Evolutionary conservation across 2,797 vertebrate genomes (phyloP), one percentile per base, ranked within the genome.

Genomic region (Phrynocephalus forsythii): DNA sequence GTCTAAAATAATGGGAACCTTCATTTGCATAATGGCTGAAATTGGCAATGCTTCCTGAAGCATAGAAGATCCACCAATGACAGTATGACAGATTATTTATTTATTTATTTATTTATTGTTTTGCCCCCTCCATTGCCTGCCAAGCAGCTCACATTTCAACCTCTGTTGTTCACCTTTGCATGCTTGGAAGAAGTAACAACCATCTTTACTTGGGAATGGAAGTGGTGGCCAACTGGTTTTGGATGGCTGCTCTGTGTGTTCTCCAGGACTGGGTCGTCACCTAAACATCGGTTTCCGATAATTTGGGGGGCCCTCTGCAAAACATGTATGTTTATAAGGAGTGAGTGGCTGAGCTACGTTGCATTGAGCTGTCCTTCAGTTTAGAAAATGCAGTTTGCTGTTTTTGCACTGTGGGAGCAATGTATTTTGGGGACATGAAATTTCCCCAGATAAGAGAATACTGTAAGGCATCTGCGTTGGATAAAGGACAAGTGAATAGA

Each of bases 11-110:
- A 95, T 92, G 90, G 89, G 93, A 91, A 91, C 83, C 75, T 92
- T 94, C 90, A 92, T 95, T 95, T 95, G 89, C 92, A 95, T 93
- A 92, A 95, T 92, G 91, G 90, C 87, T 93, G 92, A 92, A 95
- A 94, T 91, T 94, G 95, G 88, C 89, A 94, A 89, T 89, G 86
- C 91, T 92, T 93, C 91, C 38, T 88, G 85, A 94, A 93, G 86
- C 83, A 87, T 90, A 91, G 92, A 90, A 26, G 85, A 84, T 89
- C 86, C 81, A 60, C 28, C 87, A 87, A 90, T 93, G 85, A 91
- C 90, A 90, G 75, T 2, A 0, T 83, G 91, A 92, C 91, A 91
- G 89, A 72, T 44, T 44, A 44, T 44, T 44, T 44, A 44, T 44
- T 44, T 44, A 44, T 44, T 44, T 44, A 44, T 75, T 90, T 63